Conservation (phyloP, 1,140 invertebrate genomes). For the Latrodectus geometricus region DNA sequence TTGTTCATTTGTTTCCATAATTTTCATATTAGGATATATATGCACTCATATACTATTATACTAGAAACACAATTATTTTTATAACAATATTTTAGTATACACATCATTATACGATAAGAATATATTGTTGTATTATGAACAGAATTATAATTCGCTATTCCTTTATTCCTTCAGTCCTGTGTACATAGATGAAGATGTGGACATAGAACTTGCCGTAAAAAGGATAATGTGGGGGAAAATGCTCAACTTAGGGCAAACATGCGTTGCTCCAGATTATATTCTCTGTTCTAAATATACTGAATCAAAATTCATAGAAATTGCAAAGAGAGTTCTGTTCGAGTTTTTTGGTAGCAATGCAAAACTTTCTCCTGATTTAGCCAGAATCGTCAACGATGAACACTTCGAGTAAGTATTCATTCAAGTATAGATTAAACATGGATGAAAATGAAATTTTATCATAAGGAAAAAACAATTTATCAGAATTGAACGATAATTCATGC, state of each 20-base stretch:
- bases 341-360: constrained; percentile 70
- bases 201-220: constrained; percentile 69
- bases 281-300: constrained; percentile 68
- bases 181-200: constrained; percentile 69
- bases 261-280: constrained; percentile 75
- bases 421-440: no score
- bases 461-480: no score
- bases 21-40: no score
- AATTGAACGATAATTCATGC: no score
- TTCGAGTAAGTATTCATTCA: constrained; percentile 65
- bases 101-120: no score
- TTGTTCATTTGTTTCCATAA: no score
- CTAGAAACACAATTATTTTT: no score
- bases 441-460: no score
- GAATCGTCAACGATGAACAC: constrained; percentile 73
- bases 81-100: no score
- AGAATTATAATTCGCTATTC: not conserved
- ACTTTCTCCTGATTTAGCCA: constrained; percentile 69
- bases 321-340: constrained; percentile 68
- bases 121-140: not conserved
- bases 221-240: constrained; percentile 74
- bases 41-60: no score
- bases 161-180: constrained; percentile 64
- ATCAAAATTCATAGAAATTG: constrained; percentile 68
- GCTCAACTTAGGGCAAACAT: constrained; percentile 74